Percentiles rank a stretch among this genome's conserved stretches.
Evolutionary conservation across 64 coral and sea anemone species (phyloP).

Genomic region (Cladopsammia gracilis): DNA sequence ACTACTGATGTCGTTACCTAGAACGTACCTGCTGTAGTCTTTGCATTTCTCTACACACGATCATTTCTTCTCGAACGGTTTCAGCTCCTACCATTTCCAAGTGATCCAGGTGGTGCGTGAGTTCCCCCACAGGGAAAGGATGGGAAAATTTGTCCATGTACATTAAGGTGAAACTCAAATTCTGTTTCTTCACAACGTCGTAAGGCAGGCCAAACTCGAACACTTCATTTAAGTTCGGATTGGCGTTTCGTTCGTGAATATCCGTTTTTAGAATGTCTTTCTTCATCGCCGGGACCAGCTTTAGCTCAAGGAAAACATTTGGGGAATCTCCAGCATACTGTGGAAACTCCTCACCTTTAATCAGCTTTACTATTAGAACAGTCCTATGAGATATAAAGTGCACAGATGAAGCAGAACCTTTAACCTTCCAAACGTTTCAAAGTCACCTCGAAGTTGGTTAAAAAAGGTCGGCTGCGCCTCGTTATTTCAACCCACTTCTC

Average conservation of each 20-base stretch:
- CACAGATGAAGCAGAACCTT: too few relatives aligned
- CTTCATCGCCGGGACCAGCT: constrained; percentile 83
- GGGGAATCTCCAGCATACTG: constrained; percentile 80
- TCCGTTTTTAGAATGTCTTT: constrained; percentile 89
- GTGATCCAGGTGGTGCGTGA: constrained; percentile 76
- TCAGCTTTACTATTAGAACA: constrained; percentile 80
- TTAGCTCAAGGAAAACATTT: constrained; percentile 81
- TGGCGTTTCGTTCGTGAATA: constrained; percentile 88
- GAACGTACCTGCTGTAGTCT: neutral
- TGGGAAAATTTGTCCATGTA: constrained; percentile 97
- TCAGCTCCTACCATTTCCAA: constrained; percentile 64
- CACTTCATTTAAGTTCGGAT: constrained; percentile 89
- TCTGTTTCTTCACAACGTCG: constrained; percentile 74
- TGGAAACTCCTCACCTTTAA: constrained; percentile 95
- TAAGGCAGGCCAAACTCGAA: constrained; percentile 90
- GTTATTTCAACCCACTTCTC: too few relatives aligned
- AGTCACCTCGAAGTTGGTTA: too few relatives aligned
- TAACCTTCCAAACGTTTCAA: too few relatives aligned
- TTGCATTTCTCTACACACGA: constrained; percentile 94
- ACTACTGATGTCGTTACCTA: too few relatives aligned
- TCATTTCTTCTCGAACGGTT: constrained; percentile 81
- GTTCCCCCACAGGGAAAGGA: constrained; percentile 78
- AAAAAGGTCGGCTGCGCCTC: too few relatives aligned
- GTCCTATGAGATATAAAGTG: constrained; percentile 44
- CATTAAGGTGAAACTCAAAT: constrained; percentile 62